Percentiles rank a stretch among this genome's conserved stretches.
Evolutionary conservation across 1,140 invertebrate genomes (phyloP).

Genomic region (Cyclina sinensis): DNA sequence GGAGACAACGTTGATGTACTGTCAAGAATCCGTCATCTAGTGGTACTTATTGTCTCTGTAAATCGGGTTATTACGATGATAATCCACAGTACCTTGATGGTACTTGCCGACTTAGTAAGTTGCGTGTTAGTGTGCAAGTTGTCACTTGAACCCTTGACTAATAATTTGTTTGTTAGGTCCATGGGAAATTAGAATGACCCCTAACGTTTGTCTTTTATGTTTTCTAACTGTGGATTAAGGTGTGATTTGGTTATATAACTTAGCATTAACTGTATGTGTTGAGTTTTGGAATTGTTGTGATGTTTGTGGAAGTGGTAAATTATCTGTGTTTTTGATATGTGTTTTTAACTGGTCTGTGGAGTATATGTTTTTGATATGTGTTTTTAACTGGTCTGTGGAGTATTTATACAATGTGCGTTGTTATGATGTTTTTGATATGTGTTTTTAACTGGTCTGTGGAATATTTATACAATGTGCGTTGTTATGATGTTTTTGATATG

Average conservation of each 20-base stretch:
- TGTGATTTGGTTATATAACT: too few species aligned
- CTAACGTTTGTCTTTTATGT: too few species aligned
- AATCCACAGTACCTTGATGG: conserved; percentile 44
- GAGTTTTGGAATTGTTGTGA: background rate
- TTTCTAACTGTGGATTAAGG: background rate
- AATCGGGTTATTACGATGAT: conserved; percentile 21
- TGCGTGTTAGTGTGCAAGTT: background rate
- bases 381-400: too few species aligned
- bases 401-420: background rate
- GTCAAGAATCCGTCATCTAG: background rate
- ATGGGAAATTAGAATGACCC: background rate
- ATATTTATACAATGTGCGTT: too few species aligned
- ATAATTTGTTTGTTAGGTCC: background rate
- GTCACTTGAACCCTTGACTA: background rate
- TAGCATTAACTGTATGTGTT: background rate
- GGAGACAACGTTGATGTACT: conserved; percentile 15
- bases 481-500: too few species aligned
- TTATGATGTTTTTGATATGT: too few species aligned
- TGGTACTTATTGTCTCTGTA: conserved; percentile 36
- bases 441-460: too few species aligned
- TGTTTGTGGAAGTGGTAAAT: too few species aligned
- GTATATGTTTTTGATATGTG: background rate
- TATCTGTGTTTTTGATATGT: too few species aligned
- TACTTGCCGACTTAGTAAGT: conserved; percentile 51
- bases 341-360: too few species aligned